Conservation (phyloP, 1,140 invertebrate genomes). For the Euwallacea similis region DNA sequence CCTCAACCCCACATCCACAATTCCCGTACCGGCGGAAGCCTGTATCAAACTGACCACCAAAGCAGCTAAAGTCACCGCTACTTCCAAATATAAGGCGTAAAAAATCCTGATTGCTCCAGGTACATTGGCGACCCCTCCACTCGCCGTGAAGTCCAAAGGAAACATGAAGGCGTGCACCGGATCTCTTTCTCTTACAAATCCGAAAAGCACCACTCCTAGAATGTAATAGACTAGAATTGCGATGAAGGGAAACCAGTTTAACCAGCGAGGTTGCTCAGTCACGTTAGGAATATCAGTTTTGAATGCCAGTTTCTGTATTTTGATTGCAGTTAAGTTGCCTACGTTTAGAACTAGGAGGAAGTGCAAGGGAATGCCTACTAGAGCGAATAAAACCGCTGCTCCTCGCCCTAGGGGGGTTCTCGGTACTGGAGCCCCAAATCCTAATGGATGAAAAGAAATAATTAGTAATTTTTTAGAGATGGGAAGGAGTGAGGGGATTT, state of each 20-base stretch:
- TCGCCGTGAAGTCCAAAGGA: slow-evolving; percentile 70
- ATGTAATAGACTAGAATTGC: slow-evolving; percentile 60
- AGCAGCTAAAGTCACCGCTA: slow-evolving; percentile 65
- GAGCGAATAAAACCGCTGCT: slow-evolving; percentile 61
- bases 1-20: slow-evolving; percentile 60
- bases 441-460: slow-evolving; percentile 47
- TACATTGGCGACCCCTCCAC: slow-evolving; percentile 65
- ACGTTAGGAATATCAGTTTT: slow-evolving; percentile 42
- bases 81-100: slow-evolving; percentile 69
- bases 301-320: slow-evolving; percentile 56
- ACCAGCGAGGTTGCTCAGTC: slow-evolving; percentile 48
- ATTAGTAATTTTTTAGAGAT: neutral
- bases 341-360: slow-evolving; percentile 66
- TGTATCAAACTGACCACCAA: slow-evolving; percentile 62
- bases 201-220: slow-evolving; percentile 63
- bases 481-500: neutral
- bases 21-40: slow-evolving; percentile 59
- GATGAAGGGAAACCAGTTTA: slow-evolving; percentile 55
- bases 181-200: slow-evolving; percentile 58
- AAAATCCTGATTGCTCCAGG: slow-evolving; percentile 62
- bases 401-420: slow-evolving; percentile 61
- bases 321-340: slow-evolving; percentile 60
- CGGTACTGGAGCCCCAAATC: slow-evolving; percentile 66
- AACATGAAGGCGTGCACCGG: slow-evolving; percentile 64
- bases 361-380: slow-evolving; percentile 63